A percentile compares a stretch with the other conserved stretches of the same genome.
Conservation (phyloP, 2,113 vertebrate genomes). For the Cyprinodon tularosa region DNA sequence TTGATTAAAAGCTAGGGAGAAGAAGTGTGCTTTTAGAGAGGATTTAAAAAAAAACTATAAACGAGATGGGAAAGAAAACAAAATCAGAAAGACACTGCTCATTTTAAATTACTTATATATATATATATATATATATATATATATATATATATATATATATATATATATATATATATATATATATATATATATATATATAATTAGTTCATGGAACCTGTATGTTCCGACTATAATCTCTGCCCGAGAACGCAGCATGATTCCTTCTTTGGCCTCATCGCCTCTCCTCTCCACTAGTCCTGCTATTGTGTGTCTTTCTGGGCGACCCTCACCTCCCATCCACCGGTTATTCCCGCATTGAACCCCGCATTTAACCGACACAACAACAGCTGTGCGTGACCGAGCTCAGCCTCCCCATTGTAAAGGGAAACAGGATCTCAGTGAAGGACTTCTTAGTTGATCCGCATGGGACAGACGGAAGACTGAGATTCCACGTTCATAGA, state of each 20-base stretch:
- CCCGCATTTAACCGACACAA: slow-evolving; percentile 12
- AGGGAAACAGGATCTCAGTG: slow-evolving; percentile 8
- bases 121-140: too few relatives aligned
- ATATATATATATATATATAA: too few relatives aligned
- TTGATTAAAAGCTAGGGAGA: too few relatives aligned
- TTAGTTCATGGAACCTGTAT: background rate
- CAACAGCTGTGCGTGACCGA: slow-evolving; percentile 21
- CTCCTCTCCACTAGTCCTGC: slow-evolving; percentile 49
- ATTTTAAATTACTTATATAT: too few relatives aligned
- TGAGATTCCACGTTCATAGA: slow-evolving; percentile 54
- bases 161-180: too few relatives aligned
- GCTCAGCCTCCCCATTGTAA: background rate
- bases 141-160: too few relatives aligned
- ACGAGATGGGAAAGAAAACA: too few relatives aligned
- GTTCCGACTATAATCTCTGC: slow-evolving; percentile 38
- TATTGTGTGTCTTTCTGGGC: slow-evolving; percentile 63
- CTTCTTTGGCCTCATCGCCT: slow-evolving; percentile 63
- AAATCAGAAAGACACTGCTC: too few relatives aligned
- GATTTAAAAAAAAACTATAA: too few relatives aligned
- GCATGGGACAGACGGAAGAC: slow-evolving; percentile 70
- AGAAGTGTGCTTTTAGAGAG: too few relatives aligned
- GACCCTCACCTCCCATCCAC: slow-evolving; percentile 28
- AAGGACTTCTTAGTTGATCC: slow-evolving; percentile 66
- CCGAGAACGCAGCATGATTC: slow-evolving; percentile 56
- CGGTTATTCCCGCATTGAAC: slow-evolving; percentile 43